These are phyloP conservation scores for Lucilia cuprina DNA, from an alignment of 1,140 invertebrate species.

Conservation along the genomic window DNA sequence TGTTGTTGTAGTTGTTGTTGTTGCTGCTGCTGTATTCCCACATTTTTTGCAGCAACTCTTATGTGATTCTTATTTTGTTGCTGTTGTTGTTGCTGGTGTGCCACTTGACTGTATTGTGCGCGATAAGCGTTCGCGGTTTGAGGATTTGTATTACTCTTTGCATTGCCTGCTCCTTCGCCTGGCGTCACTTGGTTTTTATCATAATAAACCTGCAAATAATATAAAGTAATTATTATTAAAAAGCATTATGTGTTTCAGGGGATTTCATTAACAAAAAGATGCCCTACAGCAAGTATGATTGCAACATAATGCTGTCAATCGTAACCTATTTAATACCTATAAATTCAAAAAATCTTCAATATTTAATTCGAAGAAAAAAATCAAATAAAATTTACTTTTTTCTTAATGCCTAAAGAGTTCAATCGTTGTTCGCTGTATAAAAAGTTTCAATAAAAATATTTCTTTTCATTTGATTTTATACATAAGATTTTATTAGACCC, in stretches of 20 bases:
- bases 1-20: not conserved
- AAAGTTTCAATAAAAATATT: no score
- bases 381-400: no score
- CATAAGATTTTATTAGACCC: no score
- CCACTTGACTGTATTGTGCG: conserved; percentile 29
- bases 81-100: not conserved
- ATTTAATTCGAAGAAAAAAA: no score
- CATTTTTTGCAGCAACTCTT: conserved; percentile 4
- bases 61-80: not conserved
- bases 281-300: no score
- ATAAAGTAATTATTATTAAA: conserved; percentile 10
- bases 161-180: conserved; percentile 5
- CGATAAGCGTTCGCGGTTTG: conserved; percentile 21
- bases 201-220: conserved; percentile 6
- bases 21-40: not conserved
- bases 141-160: not conserved
- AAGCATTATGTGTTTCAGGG: not conserved
- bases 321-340: no score
- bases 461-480: no score
- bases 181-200: conserved; percentile 16
- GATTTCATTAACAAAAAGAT: not conserved
- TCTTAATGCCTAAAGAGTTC: no score
- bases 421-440: no score
- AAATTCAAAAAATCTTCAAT: no score
- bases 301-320: no score